Percentiles rank a stretch among this genome's conserved stretches.
These are phyloP conservation scores for Luidia sarsii DNA, from an alignment of 53 echinoderm and acorn worm genomes.

Conservation along the genomic window DNA sequence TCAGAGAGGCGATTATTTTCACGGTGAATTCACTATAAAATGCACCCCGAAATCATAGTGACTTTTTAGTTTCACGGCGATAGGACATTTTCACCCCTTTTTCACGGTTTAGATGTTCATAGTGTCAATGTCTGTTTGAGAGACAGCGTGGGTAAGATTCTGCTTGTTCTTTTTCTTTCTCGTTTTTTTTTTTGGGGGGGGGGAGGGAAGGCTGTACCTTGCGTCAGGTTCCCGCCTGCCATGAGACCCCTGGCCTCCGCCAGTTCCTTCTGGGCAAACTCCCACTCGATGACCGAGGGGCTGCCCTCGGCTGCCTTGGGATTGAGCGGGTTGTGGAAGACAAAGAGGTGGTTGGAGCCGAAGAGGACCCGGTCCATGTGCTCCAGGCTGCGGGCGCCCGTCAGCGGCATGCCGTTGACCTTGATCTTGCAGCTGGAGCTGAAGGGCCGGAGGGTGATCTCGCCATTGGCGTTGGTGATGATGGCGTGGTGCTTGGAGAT, in stretches of 20 bases:
- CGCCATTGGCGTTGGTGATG: conserved; percentile 77
- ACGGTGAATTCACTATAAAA: no score
- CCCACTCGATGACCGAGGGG: conserved; percentile 83
- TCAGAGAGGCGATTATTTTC: no score
- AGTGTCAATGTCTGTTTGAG: no score
- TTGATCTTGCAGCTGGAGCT: conserved; percentile 96
- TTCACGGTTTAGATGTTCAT: no score
- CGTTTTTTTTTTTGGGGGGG: no score
- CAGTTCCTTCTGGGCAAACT: conserved; percentile 98
- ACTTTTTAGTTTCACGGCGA: no score
- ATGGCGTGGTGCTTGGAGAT: conserved; percentile 97
- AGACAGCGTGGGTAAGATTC: no score
- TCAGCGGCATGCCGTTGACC: conserved; percentile 89
- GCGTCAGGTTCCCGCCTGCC: conserved; percentile 78
- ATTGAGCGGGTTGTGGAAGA: conserved; percentile 90
- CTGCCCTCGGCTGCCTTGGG: conserved; percentile 76
- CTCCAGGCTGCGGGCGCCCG: conserved; percentile 71
- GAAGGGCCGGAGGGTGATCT: conserved; percentile 77
- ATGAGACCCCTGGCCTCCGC: conserved; percentile 93
- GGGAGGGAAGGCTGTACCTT: conserved; percentile 83
- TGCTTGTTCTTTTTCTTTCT: no score
- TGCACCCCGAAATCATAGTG: no score
- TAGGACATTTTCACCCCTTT: no score
- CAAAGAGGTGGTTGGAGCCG: conserved; percentile 95
- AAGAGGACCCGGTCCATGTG: conserved; percentile 95